phyloP scores from a whole-genome alignment of 2,888 invertebrate genomes.

The Machimus atricapillus region DNA sequence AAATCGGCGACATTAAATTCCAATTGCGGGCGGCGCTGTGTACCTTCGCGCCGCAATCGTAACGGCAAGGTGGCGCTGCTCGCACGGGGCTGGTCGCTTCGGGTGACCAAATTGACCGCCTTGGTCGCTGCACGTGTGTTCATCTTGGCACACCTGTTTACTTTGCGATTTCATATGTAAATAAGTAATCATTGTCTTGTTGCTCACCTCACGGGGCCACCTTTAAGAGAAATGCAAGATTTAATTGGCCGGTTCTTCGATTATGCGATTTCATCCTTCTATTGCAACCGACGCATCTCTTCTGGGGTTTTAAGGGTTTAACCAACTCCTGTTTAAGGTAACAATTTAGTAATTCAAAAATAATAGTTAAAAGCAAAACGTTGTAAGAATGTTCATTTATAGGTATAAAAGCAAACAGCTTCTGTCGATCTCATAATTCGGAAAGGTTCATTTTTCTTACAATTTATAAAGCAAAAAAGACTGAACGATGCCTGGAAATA shows the following conservation, averaged over 20 bases:
- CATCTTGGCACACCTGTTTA: conserved; percentile 1
- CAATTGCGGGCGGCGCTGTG: neutral
- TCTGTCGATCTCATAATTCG: no score
- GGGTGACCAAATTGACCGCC: neutral
- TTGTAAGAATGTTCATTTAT: no score
- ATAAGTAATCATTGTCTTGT: neutral
- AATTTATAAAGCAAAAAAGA: no score
- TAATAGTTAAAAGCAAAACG: no score
- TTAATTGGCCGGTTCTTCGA: neutral
- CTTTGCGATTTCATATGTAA: neutral
- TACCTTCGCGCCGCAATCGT: neutral
- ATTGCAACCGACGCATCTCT: neutral
- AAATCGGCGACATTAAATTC: neutral
- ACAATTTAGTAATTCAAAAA: no score
- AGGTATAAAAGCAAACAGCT: no score
- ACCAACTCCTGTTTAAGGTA: no score
- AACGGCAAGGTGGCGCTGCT: neutral
- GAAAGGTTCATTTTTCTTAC: no score
- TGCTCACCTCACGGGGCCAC: neutral
- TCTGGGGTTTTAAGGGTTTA: neutral
- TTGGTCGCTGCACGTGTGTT: neutral
- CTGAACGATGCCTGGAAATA: no score
- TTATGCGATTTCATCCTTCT: neutral
- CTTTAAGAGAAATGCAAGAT: neutral
- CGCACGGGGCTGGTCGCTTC: neutral